Evolutionary conservation across 1,140 invertebrate species (phyloP), one percentile per base, ranked within the genome.

Genomic region (Macrocentrus cingulum): DNA sequence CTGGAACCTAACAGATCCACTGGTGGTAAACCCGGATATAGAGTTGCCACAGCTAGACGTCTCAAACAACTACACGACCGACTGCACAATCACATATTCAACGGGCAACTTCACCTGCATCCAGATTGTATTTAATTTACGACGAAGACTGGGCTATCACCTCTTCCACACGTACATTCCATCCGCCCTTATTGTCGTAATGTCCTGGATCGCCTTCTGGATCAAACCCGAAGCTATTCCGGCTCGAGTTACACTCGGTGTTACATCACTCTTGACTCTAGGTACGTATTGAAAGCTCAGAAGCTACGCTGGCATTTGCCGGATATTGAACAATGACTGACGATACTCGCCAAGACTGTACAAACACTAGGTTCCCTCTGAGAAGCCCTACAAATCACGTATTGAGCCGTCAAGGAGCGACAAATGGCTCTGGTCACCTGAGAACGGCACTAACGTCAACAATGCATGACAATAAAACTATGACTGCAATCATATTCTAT

Each of bases 121-220:
- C 66, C 90, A 91, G 20, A 87, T 94, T 23, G 89, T 93, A 16
- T 93, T 94, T 76, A 91, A 90, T 76, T 79, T 94, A 46, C 83
- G 86, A 18, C 82, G 91, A 22, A 84, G 91, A n/a, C 79, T 94
- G 16, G 91, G 91, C 7, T 94, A 94, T 77, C 91, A 94, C 76
- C 79, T 94, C 13, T 92, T 95, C 67, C 92, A 94, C 77, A 94
- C 92, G 0, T 95, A 94, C 77, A 92, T 94, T 66, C 92, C 92
- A 1, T 92, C 91, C 9, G 91, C 90, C 1, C 79, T 94, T 44
- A 94, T 94, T 72, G 92, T 94, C 39, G 91, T 94, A 58, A 94
- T 94, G 91, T 93, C 91, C 8, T 94, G 91, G 91, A 93, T 94
- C 64, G 93, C 91, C 5, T 95, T 95, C 75, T 95, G 92, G 92